These are phyloP conservation scores for Leiothrix lutea DNA, from an alignment of 2,113 vertebrate species.

Conservation along the genomic window DNA sequence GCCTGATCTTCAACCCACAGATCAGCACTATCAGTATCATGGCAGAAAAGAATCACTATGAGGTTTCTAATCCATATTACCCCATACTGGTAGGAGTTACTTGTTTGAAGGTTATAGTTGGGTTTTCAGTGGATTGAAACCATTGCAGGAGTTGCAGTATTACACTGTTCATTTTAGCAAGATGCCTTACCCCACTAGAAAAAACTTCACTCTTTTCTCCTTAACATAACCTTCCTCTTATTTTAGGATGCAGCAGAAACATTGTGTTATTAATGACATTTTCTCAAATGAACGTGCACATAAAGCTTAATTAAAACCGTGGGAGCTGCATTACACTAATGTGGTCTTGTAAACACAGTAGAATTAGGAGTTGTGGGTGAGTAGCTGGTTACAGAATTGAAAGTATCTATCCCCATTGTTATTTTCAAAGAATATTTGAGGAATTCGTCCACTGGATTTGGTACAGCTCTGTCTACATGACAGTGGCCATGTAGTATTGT, in stretches of 20 bases:
- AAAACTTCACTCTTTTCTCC: neutral
- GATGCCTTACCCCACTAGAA: neutral
- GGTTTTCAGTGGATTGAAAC: neutral
- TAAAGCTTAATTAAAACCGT: neutral
- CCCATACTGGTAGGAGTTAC: neutral
- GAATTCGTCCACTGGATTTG: neutral
- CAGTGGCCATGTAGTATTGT: neutral
- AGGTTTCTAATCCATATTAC: neutral
- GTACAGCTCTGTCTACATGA: neutral
- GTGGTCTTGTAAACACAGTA: neutral
- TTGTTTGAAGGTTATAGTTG: neutral
- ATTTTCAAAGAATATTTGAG: neutral
- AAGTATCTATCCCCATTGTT: neutral
- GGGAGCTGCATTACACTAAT: neutral
- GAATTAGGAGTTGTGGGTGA: neutral
- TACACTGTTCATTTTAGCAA: neutral
- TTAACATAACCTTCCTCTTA: neutral
- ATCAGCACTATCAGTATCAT: neutral
- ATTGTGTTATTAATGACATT: neutral
- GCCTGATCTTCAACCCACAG: neutral
- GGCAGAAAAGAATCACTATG: neutral
- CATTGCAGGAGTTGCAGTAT: neutral
- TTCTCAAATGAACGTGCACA: neutral
- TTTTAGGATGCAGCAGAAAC: neutral
- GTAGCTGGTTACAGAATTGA: neutral